A percentile compares a stretch with the other conserved stretches of the same genome.
Conservation (phyloP, 2,797 vertebrate species). For the Danio jaintianensis region DNA sequence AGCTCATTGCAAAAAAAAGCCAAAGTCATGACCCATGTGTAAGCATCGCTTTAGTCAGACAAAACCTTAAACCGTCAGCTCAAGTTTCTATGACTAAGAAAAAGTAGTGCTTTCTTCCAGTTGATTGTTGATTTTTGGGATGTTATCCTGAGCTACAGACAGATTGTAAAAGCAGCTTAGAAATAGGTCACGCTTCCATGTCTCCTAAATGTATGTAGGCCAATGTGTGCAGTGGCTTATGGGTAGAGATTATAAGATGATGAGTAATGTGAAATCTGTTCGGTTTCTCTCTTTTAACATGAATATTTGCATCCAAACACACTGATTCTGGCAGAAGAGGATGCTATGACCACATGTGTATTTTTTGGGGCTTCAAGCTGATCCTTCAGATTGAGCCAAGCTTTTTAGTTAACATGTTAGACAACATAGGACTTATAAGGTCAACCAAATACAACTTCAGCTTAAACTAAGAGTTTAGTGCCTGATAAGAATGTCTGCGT, state of each 20-base stretch:
- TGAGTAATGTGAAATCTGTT: conserved; percentile 35
- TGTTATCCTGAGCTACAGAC: conserved; percentile 11
- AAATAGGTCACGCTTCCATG: conserved; percentile 24
- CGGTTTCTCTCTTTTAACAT: not conserved
- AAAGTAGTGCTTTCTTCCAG: not conserved
- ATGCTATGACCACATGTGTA: not conserved
- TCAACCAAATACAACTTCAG: not conserved
- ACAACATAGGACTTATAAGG: not conserved
- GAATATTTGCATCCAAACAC: conserved; percentile 1
- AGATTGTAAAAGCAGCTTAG: not conserved
- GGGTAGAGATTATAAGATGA: conserved; percentile 36
- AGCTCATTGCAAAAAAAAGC: conserved; percentile 7
- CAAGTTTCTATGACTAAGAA: conserved; percentile 16
- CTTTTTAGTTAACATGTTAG: not conserved
- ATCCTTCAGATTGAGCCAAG: not conserved
- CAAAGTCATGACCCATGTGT: conserved; percentile 19
- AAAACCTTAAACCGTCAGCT: conserved; percentile 5
- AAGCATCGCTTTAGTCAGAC: conserved; percentile 6
- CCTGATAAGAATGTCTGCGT: not conserved
- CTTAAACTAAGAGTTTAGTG: not conserved
- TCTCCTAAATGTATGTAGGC: conserved; percentile 21
- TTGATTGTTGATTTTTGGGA: conserved; percentile 27
- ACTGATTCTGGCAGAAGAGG: not conserved
- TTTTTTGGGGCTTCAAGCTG: not conserved
- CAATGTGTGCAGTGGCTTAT: conserved; percentile 34